Conservation (phyloP, 2,113 vertebrate genomes). For the Vicugna pacos region DNA sequence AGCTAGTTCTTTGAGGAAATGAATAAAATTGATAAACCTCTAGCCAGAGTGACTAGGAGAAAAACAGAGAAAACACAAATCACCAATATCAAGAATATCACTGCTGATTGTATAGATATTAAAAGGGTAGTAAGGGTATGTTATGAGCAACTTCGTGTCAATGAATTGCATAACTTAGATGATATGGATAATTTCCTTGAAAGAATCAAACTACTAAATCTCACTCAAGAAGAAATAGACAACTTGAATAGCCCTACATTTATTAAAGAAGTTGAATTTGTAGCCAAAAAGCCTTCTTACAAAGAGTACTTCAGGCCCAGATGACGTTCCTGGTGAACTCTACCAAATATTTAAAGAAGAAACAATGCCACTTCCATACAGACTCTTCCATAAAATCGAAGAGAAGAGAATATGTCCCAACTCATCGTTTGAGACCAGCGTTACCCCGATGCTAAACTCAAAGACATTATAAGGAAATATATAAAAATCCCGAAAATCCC, state of each 20-base stretch:
- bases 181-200: not conserved
- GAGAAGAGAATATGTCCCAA: not conserved
- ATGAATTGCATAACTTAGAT: not conserved
- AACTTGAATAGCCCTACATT: not conserved
- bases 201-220: not conserved
- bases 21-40: not conserved
- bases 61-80: not conserved
- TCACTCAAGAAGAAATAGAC: not conserved
- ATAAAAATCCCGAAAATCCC: not conserved
- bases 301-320: not conserved
- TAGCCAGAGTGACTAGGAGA: not conserved
- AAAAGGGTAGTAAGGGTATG: not conserved
- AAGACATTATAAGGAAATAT: not conserved
- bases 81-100: not conserved
- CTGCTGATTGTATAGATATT: not conserved
- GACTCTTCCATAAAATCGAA: not conserved
- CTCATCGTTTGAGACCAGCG: not conserved
- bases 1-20: slow-evolving; percentile 4
- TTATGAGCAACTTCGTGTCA: not conserved
- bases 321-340: not conserved
- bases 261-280: not conserved
- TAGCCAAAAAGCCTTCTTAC: not conserved
- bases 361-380: not conserved
- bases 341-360: not conserved
- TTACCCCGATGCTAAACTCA: not conserved